These are phyloP conservation scores for Montipora foliosa DNA, from an alignment of 64 coral and sea anemone genomes.

Conservation along the genomic window DNA sequence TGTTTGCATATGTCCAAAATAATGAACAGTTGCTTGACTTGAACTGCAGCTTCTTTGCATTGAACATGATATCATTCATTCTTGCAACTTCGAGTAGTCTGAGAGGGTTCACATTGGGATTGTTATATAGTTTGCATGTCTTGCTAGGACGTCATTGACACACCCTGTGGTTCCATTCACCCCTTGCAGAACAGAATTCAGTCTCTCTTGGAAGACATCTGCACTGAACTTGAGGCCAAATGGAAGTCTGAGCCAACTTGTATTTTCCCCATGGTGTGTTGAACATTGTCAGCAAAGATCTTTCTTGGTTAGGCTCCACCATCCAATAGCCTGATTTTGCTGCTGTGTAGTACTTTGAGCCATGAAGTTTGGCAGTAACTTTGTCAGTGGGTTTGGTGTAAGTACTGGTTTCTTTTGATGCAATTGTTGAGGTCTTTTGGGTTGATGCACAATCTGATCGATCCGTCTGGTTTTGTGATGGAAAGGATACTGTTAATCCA, in stretches of 20 bases:
- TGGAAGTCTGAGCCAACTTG: conserved; percentile 49
- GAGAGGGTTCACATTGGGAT: too few species aligned
- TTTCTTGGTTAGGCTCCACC: not conserved
- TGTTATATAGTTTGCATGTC: not conserved
- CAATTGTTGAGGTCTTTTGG: conserved; percentile 29
- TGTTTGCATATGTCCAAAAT: too few species aligned
- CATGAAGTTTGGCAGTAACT: not conserved
- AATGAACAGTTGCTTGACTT: too few species aligned
- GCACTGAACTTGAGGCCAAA: conserved; percentile 49
- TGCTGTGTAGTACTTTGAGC: too few species aligned
- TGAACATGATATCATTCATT: too few species aligned
- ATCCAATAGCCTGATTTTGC: too few species aligned
- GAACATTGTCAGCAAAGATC: not conserved
- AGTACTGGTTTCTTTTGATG: conserved; percentile 13
- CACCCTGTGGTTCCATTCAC: conserved; percentile 27
- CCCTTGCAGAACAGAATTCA: not conserved
- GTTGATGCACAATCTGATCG: not conserved
- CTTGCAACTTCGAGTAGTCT: too few species aligned
- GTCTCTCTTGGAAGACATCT: conserved; percentile 24
- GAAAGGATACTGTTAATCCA: not conserved
- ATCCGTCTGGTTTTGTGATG: conserved; percentile 1
- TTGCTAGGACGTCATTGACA: conserved; percentile 21
- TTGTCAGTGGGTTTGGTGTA: not conserved
- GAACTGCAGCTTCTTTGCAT: too few species aligned
- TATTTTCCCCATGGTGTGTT: conserved; percentile 53